Base-by-base conservation (phyloP, 2,113 vertebrate species). In the Epinephelus cyanopodus region DNA sequence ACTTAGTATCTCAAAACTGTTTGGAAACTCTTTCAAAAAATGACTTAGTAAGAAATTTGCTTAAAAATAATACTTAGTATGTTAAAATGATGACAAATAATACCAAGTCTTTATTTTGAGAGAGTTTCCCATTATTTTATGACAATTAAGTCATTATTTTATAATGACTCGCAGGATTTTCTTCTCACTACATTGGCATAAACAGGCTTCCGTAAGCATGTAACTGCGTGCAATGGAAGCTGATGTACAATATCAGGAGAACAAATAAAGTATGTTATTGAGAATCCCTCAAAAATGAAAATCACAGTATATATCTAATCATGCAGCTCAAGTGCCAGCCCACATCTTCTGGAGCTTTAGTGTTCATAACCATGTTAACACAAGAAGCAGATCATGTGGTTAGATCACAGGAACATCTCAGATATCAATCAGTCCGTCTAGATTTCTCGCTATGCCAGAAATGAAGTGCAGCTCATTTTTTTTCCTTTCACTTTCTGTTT, bases 251-350 rank as follows among this genome's bases (percentile, higher is more conserved):
- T n/a, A 61, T 48, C 17, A 50, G 62, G 33, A 37, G 19, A 48
- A 53, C 18, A 45, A 39, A 64, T 33, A 37, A 37, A 70, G 21
- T 2, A n/a, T 21, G 21, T 19, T 27, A 15, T 42, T 27, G 18
- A 60, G 19, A 37, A 56, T n/a, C 25, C 33, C 14, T 18, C n/a
- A 29, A 19, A 23, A 50, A 56, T 10, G 12, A 47, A 56, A 52
- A 61, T 48, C 66, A 4, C 25, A 33, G 48, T 53, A 39, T 53
- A 48, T 33, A 2, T 14, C 48, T 52, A 52, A 65, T 70, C 57
- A 68, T 70, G 79, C 78, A 77, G 79, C 84, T 48, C 62, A 12
- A 4, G 17, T 29, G 15, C 15, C 1, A 54, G 48, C 9, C 6
- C 17, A 25, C 8, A 57, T 56, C 21, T 50, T 58, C 29, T 33